Percentiles rank a stretch among this genome's conserved stretches.
Evolutionary conservation across 2,888 invertebrate genomes (phyloP).

Genomic region (Deladenus siricidicola): DNA sequence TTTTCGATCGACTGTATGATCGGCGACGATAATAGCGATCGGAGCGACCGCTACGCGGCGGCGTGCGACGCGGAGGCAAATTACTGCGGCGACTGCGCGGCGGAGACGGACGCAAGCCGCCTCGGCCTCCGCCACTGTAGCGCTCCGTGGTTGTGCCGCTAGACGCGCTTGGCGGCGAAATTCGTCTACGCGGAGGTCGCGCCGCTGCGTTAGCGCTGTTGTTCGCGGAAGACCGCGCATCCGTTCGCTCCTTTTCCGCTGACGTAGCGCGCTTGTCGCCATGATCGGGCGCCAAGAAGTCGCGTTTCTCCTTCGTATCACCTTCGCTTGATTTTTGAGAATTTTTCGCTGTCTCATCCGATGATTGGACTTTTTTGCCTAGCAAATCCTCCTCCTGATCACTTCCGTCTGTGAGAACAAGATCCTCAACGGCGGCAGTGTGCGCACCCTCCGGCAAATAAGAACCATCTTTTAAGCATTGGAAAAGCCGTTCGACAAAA

Average conservation of each 20-base stretch:
- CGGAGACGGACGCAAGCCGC: not conserved
- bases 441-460: constrained; percentile 2
- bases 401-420: constrained; percentile 4
- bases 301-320: not conserved
- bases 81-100: not conserved
- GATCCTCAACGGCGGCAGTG: not conserved
- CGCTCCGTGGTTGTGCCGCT: not conserved
- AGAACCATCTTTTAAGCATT: constrained; percentile 10
- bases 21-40: constrained; percentile 12
- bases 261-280: constrained; percentile 1
- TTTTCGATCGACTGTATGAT: constrained; percentile 8
- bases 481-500: constrained; percentile 21
- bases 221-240: not conserved
- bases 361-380: not conserved
- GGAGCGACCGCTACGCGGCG: not conserved
- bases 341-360: constrained; percentile 3
- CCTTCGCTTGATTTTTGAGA: not conserved
- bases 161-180: constrained; percentile 22
- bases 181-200: constrained; percentile 19
- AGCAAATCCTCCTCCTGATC: constrained; percentile 4
- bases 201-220: not conserved
- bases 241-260: not conserved
- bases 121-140: not conserved
- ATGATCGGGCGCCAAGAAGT: not conserved
- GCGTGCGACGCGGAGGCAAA: constrained; percentile 7